Conservation (phyloP, 2,888 invertebrate species). For the Gortyna flavago region DNA sequence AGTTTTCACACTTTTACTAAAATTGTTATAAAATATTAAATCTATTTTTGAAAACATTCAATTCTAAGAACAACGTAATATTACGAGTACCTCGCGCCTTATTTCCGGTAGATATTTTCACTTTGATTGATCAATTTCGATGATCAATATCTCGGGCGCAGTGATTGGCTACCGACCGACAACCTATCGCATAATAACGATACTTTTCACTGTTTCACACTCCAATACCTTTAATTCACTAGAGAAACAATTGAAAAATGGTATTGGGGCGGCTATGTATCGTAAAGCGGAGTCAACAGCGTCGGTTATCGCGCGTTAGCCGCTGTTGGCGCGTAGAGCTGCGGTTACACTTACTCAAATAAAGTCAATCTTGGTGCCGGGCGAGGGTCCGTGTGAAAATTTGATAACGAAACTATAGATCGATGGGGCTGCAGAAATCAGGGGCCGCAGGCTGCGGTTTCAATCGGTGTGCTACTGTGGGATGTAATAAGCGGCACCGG, state of each 20-base stretch:
- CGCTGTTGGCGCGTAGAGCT: conserved; percentile 77
- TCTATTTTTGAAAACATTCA: conserved; percentile 80
- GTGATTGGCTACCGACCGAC: conserved; percentile 87
- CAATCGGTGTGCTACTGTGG: conserved; percentile 87
- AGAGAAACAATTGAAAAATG: conserved; percentile 70
- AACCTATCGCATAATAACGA: conserved; percentile 74
- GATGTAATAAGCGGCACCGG: conserved; percentile 86
- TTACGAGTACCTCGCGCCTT: conserved; percentile 87
- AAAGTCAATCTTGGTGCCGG: conserved; percentile 88
- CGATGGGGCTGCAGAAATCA: conserved; percentile 87
- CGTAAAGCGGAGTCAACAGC: conserved; percentile 74
- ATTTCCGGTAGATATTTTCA: conserved; percentile 88
- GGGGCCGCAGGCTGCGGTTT: conserved; percentile 86
- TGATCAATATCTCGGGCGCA: conserved; percentile 87
- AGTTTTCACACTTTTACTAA: conserved; percentile 64
- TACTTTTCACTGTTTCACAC: conserved; percentile 79
- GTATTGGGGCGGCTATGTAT: conserved; percentile 76
- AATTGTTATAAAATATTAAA: conserved; percentile 59
- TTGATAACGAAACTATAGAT: conserved; percentile 89
- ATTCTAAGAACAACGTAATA: conserved; percentile 81
- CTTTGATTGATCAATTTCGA: conserved; percentile 90
- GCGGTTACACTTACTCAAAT: conserved; percentile 89
- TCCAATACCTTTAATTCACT: conserved; percentile 79
- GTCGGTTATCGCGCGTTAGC: conserved; percentile 69
- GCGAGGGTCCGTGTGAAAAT: conserved; percentile 88